Evolutionary conservation across 2,797 vertebrate genomes (phyloP), one percentile per base, ranked within the genome.

Genomic region (Sandelia bainsii): DNA sequence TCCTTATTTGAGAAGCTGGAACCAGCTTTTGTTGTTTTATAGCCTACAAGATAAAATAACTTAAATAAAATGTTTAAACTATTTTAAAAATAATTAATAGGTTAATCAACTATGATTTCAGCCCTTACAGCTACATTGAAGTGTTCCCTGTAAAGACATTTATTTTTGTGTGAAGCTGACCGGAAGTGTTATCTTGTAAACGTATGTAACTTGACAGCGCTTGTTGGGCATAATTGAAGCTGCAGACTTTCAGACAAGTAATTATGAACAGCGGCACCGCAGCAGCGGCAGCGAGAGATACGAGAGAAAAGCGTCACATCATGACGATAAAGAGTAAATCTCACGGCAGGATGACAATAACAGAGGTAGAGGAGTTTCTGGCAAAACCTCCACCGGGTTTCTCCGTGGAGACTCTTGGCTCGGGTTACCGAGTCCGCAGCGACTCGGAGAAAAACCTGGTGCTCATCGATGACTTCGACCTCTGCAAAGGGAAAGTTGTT

Each of bases 381-480:
- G 62, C 14, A 3, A 73, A 69, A 0, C 93, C 92, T 4, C 92
- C 91, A 2, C 8, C 12, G 0, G 91, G 88, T 8, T 93, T 93
- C 71, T 64, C 51, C 8, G 90, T 93, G 57, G 70, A 86, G 45
- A 8, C 19, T 0, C 54, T 69, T 0, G 20, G 52, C 0, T 71
- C 67, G 0, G 76, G 72, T 1, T 80, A 27, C 67, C 50, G 74
- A 3, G 85, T 94, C 23, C 69, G 42, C 66, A 75, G 73, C 62
- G 76, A 91, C 8, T 52, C 76, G 9, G 81, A 88, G 13, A 12
- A 9, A 1, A 89, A 62, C 62, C 69, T 91, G 64, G 87, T 94
- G 40, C 86, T 95, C 23, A 91, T 92, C 27, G 89, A 93, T 23
- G 84, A 91, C 48, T 72, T 91, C 14, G 1, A 76, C 17, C 79